Evolutionary conservation across 1,140 invertebrate species (phyloP).

Genomic region (Dryas iulia): DNA sequence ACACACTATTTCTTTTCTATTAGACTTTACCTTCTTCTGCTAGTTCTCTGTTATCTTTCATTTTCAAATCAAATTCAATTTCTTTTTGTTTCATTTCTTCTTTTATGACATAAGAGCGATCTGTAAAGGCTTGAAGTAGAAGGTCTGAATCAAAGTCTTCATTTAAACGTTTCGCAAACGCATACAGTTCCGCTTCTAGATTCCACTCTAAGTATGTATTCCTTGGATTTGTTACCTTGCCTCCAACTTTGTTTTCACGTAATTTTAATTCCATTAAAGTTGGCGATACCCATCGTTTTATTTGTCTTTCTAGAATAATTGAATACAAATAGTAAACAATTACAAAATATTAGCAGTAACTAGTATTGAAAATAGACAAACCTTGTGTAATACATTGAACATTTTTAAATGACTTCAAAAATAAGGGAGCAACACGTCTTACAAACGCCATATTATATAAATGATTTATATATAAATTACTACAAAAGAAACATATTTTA

Average conservation of each 20-base stretch:
- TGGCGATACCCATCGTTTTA: slow-evolving; percentile 70
- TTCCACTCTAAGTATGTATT: slow-evolving; percentile 91
- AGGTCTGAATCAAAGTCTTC: slow-evolving; percentile 89
- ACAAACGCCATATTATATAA: slow-evolving; percentile 45
- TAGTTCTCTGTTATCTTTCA: slow-evolving; percentile 86
- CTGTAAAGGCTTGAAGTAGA: slow-evolving; percentile 88
- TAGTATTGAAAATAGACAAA: slow-evolving; percentile 32
- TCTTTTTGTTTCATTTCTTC: slow-evolving; percentile 85
- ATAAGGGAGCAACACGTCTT: slow-evolving; percentile 44
- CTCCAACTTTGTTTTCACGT: slow-evolving; percentile 59
- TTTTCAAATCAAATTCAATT: slow-evolving; percentile 85
- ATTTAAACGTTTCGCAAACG: slow-evolving; percentile 91
- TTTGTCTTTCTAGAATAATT: slow-evolving; percentile 53
- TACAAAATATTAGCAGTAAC: not conserved
- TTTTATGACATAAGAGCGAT: slow-evolving; percentile 88
- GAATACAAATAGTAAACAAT: slow-evolving; percentile 18
- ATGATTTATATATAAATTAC: not conserved
- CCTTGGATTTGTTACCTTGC: slow-evolving; percentile 72
- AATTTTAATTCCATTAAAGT: slow-evolving; percentile 61
- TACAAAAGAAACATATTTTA: not conserved
- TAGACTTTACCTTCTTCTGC: slow-evolving; percentile 82
- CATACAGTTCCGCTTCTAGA: slow-evolving; percentile 92
- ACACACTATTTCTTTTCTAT: not conserved
- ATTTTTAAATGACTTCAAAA: slow-evolving; percentile 37
- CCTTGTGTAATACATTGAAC: slow-evolving; percentile 39